Base-by-base conservation (phyloP, 2,113 vertebrate genomes). In the Oncorhynchus tshawytscha region DNA sequence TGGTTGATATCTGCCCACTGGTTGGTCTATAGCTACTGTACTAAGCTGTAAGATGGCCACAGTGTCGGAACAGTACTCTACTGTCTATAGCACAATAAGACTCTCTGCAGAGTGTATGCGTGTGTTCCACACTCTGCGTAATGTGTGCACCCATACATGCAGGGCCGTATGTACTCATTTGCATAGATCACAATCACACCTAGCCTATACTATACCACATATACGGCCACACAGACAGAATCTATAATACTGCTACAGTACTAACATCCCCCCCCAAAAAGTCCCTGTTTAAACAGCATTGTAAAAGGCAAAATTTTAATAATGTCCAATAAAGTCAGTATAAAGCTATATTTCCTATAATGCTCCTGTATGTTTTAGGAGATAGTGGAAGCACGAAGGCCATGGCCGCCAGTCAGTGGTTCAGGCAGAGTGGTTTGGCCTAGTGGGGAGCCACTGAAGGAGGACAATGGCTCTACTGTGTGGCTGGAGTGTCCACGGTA, bases 371-470 rank as follows among this genome's bases (percentile, higher is more conserved):
- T 4, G 39, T 70, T 20, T 70, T 24, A 48, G 27, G 79, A 76
- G 84, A 86, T 79, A 68, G 70, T 59, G 81, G 82, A 18, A 79
- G 87, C 87, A 87, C 83, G 89, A 88, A 87, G 78, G 85, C 79
- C 80, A 64, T 18, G 57, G 54, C 27, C 48, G 80, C 70, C 82
- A 82, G 88, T 84, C 89, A 88, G 86, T 89, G 89, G 88, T 88
- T 89, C 81, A 88, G 85, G 89, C 86, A 88, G 81, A 91, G 88
- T 88, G 88, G 83, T 89, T 88, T 83, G 89, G 89, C 88, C 88
- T 84, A 84, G 91, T 74, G 81, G 86, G 89, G 84, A 78, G 86
- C 80, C 79, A 11, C 39, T 80, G 64, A 78, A 85, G 82, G 84
- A 85, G 78, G 84, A 92, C 91, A 91, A 92, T 88, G 90, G 86